These are phyloP conservation scores for Limnothrissa miodon DNA, from an alignment of 2,113 vertebrate species.

Conservation along the genomic window DNA sequence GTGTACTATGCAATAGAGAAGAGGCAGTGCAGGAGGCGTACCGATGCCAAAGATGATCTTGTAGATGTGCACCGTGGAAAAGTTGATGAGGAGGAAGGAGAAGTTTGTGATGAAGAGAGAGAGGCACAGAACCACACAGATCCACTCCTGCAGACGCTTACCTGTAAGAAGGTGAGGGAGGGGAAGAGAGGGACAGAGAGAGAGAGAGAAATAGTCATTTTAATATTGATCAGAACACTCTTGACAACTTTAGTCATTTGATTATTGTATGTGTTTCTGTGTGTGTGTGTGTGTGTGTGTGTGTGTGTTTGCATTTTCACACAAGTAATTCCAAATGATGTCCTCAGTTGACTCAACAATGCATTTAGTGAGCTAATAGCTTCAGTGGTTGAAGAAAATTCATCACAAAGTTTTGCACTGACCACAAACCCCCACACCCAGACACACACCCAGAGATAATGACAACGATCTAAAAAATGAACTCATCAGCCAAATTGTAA, in stretches of 20 bases:
- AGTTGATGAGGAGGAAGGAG: conserved; percentile 62
- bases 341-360: background rate
- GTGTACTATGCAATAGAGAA: background rate
- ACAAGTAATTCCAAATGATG: background rate
- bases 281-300: too few relatives aligned
- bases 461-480: background rate
- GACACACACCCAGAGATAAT: background rate
- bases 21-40: conserved; percentile 37
- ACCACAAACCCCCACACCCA: background rate
- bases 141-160: conserved; percentile 66
- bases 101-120: conserved; percentile 68
- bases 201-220: background rate
- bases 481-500: background rate
- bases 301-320: conserved; percentile 15
- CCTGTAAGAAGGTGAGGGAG: conserved; percentile 34
- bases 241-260: background rate
- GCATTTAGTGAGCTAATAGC: background rate
- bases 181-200: background rate
- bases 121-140: conserved; percentile 66
- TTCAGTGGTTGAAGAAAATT: background rate
- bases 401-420: background rate
- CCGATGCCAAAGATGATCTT: conserved; percentile 64
- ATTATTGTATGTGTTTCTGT: background rate
- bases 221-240: background rate
- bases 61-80: conserved; percentile 65